phyloP scores from a whole-genome alignment of 2,113 vertebrate genomes.

The Antennarius striatus region DNA sequence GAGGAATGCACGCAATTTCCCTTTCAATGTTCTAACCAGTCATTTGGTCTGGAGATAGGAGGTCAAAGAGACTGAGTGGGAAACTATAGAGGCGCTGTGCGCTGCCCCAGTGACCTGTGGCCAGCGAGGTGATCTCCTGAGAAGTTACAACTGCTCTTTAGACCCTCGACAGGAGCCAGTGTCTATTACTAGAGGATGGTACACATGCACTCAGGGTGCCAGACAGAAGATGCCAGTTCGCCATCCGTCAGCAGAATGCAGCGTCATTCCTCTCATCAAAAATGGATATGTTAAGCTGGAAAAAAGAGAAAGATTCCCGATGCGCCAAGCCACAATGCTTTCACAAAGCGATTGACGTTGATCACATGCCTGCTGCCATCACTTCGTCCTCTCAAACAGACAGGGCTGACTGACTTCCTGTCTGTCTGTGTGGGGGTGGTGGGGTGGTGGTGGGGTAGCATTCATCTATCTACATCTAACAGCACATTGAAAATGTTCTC shows the following conservation, averaged over 20 bases:
- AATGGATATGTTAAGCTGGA: constrained; percentile 6
- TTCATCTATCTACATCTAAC: constrained; percentile 9
- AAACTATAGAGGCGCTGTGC: constrained; percentile 57
- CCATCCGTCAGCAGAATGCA: too few species aligned
- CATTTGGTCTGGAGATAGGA: constrained; percentile 75
- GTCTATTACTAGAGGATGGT: constrained; percentile 24
- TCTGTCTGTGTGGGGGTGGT: constrained; percentile 41
- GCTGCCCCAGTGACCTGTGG: constrained; percentile 35
- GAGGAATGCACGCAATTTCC: constrained; percentile 77
- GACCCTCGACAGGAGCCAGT: constrained; percentile 34
- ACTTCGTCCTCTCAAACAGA: constrained; percentile 52
- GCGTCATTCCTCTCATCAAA: not conserved
- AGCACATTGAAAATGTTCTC: constrained; percentile 13
- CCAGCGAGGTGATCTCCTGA: constrained; percentile 48
- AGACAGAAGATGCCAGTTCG: too few species aligned
- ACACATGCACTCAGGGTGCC: not conserved
- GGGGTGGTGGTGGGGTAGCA: not conserved
- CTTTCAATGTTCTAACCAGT: constrained; percentile 69
- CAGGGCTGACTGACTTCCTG: constrained; percentile 58
- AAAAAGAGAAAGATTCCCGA: constrained; percentile 29
- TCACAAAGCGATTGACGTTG: constrained; percentile 33
- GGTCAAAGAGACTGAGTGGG: constrained; percentile 50
- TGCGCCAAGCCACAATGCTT: constrained; percentile 32
- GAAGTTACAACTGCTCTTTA: constrained; percentile 35
- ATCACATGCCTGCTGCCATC: constrained; percentile 55